Base-by-base conservation (phyloP, 1,140 invertebrate genomes). In the Cydia fagiglandana region DNA sequence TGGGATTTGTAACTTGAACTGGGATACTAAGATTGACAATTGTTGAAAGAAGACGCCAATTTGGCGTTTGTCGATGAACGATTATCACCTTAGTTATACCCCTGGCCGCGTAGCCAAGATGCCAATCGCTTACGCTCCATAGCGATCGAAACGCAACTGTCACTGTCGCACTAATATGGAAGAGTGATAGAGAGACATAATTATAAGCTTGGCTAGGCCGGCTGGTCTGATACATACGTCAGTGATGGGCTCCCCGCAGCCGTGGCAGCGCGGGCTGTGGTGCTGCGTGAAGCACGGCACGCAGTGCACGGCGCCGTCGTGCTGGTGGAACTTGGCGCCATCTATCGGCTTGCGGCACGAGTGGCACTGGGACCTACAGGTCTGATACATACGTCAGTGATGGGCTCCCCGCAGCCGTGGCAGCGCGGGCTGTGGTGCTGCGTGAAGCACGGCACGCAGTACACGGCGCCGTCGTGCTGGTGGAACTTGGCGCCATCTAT, bases 181-280 rank as follows among this genome's bases (percentile, higher is more conserved):
- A n/a, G n/a, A n/a, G n/a, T n/a, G n/a, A n/a, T n/a, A n/a, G n/a
- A n/a, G n/a, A n/a, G n/a, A n/a, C n/a, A n/a, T n/a, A n/a, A n/a
- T n/a, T n/a, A n/a, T n/a, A n/a, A n/a, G n/a, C n/a, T n/a, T n/a
- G n/a, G n/a, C n/a, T n/a, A n/a, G n/a, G n/a, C n/a, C n/a, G n/a
- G n/a, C n/a, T n/a, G n/a, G 1, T 15, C 2, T 7, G 9, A 24
- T 75, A 91, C 91, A 89, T 76, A 93, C 93, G 45, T 97, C 96
- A 74, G 95, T 95, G 78, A 98, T 98, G 3, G 97, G 95, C 73
- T 95, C 93, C 17, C 93, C 92, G 91, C 97, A 98, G 30, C 95
- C 94, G 77, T 96, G 95, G 93, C 97, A 97, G 78, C 96, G 95
- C 5, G 96, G 95, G 61, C 96, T 96, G 93, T 97, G 97, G 83